Conservation (phyloP, 2,888 invertebrate genomes). For the Chaetogeoica ovagalla region DNA sequence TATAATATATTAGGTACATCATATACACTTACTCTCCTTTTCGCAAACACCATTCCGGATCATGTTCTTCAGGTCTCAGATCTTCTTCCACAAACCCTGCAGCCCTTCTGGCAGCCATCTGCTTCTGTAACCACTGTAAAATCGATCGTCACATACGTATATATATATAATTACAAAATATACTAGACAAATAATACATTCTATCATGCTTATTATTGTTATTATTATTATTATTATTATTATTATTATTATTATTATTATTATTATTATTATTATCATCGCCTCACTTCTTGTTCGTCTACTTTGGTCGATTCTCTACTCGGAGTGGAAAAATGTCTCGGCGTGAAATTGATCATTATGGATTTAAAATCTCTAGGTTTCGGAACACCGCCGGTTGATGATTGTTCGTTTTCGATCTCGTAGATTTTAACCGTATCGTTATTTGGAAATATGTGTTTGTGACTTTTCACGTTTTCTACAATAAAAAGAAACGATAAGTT, state of each 20-base stretch:
- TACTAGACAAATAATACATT: too few relatives aligned
- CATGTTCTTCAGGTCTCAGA: conserved; percentile 76
- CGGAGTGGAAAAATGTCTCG: conserved; percentile 79
- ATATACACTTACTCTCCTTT: conserved; percentile 70
- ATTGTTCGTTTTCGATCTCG: conserved; percentile 5
- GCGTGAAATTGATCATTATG: conserved; percentile 73
- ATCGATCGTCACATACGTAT: neutral
- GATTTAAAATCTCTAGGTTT: conserved; percentile 65
- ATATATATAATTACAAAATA: neutral
- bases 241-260: neutral
- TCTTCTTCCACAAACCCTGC: conserved; percentile 73
- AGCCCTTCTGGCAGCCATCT: conserved; percentile 72
- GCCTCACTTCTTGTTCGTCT: conserved; percentile 71
- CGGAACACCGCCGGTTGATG: conserved; percentile 59
- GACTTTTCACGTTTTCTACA: conserved; percentile 19
- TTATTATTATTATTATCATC: neutral
- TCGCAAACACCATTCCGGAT: conserved; percentile 78
- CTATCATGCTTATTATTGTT: too few relatives aligned
- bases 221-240: neutral
- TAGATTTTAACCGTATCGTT: conserved; percentile 30
- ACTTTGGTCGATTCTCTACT: conserved; percentile 72
- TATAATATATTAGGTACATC: too few relatives aligned
- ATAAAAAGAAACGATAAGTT: neutral
- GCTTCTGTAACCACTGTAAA: conserved; percentile 73
- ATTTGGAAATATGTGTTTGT: conserved; percentile 26